Evolutionary conservation across 2,888 invertebrate species (phyloP), one percentile per base, ranked within the genome.

Genomic region (Microdon myrmicae): DNA sequence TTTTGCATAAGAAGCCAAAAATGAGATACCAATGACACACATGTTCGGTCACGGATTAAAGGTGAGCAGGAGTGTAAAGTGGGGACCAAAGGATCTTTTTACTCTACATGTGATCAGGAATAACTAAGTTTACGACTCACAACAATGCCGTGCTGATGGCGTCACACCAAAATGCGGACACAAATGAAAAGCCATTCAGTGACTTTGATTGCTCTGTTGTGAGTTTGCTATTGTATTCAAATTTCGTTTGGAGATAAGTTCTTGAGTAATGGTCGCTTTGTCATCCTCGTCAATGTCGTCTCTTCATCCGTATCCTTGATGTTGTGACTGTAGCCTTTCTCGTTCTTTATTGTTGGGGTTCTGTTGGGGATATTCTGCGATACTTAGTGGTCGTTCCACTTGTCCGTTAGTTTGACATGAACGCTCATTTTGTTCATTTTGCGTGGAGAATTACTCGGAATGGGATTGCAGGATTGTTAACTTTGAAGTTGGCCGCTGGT

Each of bases 261-360:
- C 58, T 64, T 64, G 64, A 64, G 64, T 64, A 58, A 64, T 64
- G 64, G 64, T 64, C 53, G 64, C 64, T 58, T 58, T 64, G 64
- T 64, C 64, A 64, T 64, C 64, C 51, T 64, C 51, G 53, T 41
- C 51, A 64, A 44, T 51, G 51, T 64, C 55, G 49, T 44, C 64
- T 45, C 45, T 17, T 31, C 37, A 43, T 44, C 38, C n/a, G n/a
- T n/a, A n/a, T n/a, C n/a, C n/a, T n/a, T n/a, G n/a, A n/a, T n/a
- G 20, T 32, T 5, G 20, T 3, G 12, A 6, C 26, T 6, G 35
- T 25, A 20, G 8, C 44, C 17, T 14, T 32, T 19, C 13, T 25
- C 13, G 48, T 49, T 17, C 12, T 49, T 49, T 41, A 47, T 13
- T 31, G 20, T 13, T 10, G 9, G 19, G 31, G n/a, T 37, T 51